phyloP scores from a whole-genome alignment of 2,113 vertebrate genomes.

The Bambusicola thoracicus region DNA sequence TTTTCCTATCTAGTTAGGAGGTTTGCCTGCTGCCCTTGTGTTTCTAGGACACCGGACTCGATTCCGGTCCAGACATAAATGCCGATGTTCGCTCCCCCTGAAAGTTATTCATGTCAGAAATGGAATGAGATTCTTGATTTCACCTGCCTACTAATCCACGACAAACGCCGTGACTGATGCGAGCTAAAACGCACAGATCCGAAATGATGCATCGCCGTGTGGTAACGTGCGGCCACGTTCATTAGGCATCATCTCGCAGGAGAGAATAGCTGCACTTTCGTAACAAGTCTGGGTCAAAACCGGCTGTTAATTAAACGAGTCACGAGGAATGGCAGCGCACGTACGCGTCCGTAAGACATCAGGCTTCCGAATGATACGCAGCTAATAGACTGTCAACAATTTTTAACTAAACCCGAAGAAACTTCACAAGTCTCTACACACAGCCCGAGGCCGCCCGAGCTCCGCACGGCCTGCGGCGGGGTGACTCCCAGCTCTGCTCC shows the following conservation, averaged over 20 bases:
- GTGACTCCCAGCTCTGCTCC: too few species aligned
- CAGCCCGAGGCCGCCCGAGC: not conserved
- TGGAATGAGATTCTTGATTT: slow-evolving; percentile 89
- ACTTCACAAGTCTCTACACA: not conserved
- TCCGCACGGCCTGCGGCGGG: not conserved
- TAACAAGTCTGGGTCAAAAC: slow-evolving; percentile 76
- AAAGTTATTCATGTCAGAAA: slow-evolving; percentile 90
- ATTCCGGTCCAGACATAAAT: slow-evolving; percentile 85
- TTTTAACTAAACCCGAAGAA: not conserved
- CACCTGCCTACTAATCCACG: slow-evolving; percentile 84
- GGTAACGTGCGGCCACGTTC: slow-evolving; percentile 75
- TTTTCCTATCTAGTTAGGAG: slow-evolving; percentile 88
- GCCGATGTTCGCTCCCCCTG: slow-evolving; percentile 86
- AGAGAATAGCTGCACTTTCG: slow-evolving; percentile 72
- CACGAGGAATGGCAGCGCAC: slow-evolving; percentile 68
- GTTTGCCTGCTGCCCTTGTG: slow-evolving; percentile 86
- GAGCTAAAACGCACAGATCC: slow-evolving; percentile 74
- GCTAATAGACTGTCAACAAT: not conserved
- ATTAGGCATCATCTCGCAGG: slow-evolving; percentile 74
- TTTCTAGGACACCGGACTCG: slow-evolving; percentile 84
- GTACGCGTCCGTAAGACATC: slow-evolving; percentile 41
- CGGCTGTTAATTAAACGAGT: slow-evolving; percentile 78
- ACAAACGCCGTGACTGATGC: slow-evolving; percentile 74
- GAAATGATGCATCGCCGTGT: slow-evolving; percentile 75
- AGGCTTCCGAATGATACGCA: not conserved